phyloP scores from a whole-genome alignment of 30 jellyfish, hydroid and myxozoan species.

The Hydra vulgaris region DNA sequence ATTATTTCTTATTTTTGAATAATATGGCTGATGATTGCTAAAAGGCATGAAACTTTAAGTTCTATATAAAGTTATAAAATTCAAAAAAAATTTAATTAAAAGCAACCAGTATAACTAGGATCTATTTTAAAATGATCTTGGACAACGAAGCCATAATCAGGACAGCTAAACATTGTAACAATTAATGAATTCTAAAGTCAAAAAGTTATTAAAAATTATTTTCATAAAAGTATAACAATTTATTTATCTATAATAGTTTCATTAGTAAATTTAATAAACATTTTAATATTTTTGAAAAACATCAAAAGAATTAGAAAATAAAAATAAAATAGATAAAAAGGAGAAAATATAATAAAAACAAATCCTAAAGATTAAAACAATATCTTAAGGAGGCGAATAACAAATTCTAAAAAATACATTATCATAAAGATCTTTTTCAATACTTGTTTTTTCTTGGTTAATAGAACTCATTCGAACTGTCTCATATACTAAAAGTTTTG shows the following conservation, averaged over 20 bases:
- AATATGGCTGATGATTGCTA: too few relatives aligned
- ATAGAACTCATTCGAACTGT: conserved; percentile 18
- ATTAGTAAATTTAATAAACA: neutral
- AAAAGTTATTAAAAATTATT: neutral
- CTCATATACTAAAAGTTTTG: conserved; percentile 72
- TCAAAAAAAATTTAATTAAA: too few relatives aligned
- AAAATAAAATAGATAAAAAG: neutral
- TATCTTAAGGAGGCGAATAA: neutral
- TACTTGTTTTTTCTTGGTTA: neutral
- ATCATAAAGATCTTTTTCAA: neutral
- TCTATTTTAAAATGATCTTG: conserved; percentile 58
- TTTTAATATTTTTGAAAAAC: too few relatives aligned
- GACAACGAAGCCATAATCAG: conserved; percentile 76
- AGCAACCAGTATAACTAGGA: neutral
- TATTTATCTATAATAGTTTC: neutral
- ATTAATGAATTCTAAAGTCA: conserved; percentile 37
- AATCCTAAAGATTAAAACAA: too few relatives aligned
- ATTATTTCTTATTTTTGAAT: too few relatives aligned
- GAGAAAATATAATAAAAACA: too few relatives aligned
- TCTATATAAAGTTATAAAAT: neutral
- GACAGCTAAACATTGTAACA: conserved; percentile 71
- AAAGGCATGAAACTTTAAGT: neutral
- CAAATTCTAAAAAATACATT: neutral
- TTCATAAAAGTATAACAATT: too few relatives aligned
- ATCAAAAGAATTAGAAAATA: neutral